A percentile compares a stretch with the other conserved stretches of the same genome.
Evolutionary conservation across 2,797 vertebrate genomes (phyloP).

Genomic region (Poecilia velifera): DNA sequence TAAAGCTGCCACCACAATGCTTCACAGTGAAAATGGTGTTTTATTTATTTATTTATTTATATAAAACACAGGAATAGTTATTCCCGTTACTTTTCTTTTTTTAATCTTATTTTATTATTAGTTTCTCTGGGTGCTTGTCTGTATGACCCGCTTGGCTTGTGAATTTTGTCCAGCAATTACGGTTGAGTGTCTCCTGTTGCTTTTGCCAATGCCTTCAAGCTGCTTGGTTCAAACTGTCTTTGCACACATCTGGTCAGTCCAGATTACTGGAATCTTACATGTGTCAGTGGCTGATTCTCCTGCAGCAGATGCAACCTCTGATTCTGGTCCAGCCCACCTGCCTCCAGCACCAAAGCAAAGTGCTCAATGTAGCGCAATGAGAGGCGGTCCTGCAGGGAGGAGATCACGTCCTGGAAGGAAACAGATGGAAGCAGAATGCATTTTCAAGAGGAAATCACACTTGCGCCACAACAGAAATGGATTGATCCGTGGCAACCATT

Average conservation of each 20-base stretch:
- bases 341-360: constrained; percentile 96
- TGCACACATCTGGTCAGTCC: neutral
- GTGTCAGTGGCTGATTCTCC: constrained; percentile 95
- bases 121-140: neutral
- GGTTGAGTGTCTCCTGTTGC: neutral
- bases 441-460: constrained; percentile 8
- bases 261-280: constrained; percentile 82
- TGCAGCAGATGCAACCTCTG: constrained; percentile 93
- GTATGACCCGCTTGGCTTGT: neutral
- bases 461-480: constrained; percentile 15
- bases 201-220: neutral
- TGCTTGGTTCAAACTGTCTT: constrained; percentile 11
- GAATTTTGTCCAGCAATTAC: constrained; percentile 1
- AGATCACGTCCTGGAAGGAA: constrained; percentile 91
- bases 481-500: constrained; percentile 33
- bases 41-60: neutral
- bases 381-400: constrained; percentile 96
- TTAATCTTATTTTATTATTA: neutral
- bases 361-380: constrained; percentile 97
- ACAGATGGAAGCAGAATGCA: constrained; percentile 39
- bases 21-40: neutral
- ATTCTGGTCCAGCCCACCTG: constrained; percentile 90
- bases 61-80: neutral
- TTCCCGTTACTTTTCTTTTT: neutral
- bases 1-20: neutral